Base-by-base conservation (phyloP, 2,797 vertebrate species). In the Cyclura pinguis region DNA sequence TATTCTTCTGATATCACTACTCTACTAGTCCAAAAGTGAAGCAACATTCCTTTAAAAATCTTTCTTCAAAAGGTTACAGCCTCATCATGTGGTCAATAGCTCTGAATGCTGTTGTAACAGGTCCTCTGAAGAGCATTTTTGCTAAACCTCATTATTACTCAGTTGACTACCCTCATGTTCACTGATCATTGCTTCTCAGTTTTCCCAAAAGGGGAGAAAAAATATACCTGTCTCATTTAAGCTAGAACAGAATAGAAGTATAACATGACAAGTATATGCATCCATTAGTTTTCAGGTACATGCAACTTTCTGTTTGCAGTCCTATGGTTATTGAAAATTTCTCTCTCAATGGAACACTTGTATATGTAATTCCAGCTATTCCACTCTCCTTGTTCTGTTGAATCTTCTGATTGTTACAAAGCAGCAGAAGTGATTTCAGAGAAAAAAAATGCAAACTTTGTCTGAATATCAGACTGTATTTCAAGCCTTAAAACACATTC, bases 401-500 rank as follows among this genome's bases (percentile, higher is more conserved):
- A 93, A 84, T 84, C 81, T 94, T 69, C 84, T 87, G 82, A 32
- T 89, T 29, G 85, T 38, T 72, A 85, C 91, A 83, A 77, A 80
- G 78, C 52, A 80, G 42, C 47, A 87, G 86, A 52, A 89, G 27
- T 0, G 0, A 42, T 81, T 52, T 86, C 57, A 92, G 69, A 13
- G 77, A 89, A 85, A 32, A 80, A 88, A 55, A 4, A 0, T 14
- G n/a, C 84, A 87, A 93, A 93, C 27, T 91, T 91, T 62, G 73
- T 90, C 67, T 94, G 89, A 73, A 91, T 89, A 87, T 90, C 83
- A 85, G 88, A 80, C 80, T 88, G 59, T 87, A 84, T 90, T 92
- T 93, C 87, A 93, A 94, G 95, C 96, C 96, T 97, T 95, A 96
- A 95, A 94, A 92, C 81, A 92, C 89, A 93, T 93, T 89, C 93